Percentiles rank a stretch among this genome's conserved stretches.
These are phyloP conservation scores for Oxygymnocypris stewartii DNA, from an alignment of 2,113 vertebrate genomes.

Conservation along the genomic window DNA sequence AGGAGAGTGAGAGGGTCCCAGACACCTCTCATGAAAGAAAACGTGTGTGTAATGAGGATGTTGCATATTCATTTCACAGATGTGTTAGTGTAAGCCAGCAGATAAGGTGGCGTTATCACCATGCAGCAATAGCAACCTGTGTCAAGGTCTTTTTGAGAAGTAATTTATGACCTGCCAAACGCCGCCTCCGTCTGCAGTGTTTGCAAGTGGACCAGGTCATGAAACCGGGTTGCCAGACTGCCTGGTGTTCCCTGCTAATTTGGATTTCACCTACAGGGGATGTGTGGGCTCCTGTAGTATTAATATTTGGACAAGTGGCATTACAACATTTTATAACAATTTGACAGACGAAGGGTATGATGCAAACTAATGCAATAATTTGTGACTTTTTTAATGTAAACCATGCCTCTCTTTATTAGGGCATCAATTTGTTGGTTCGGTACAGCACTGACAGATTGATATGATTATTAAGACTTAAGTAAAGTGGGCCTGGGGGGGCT, in stretches of 20 bases:
- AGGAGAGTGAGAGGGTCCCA: neutral
- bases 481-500: neutral
- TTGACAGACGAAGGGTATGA: conserved; percentile 24
- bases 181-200: neutral
- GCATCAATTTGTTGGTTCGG: neutral
- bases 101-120: conserved; percentile 20
- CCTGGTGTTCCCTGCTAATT: conserved; percentile 41
- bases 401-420: neutral
- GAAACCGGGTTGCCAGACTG: conserved; percentile 17
- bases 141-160: conserved; percentile 41
- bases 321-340: conserved; percentile 10
- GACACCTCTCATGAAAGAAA: conserved; percentile 6
- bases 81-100: conserved; percentile 38
- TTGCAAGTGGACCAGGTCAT: conserved; percentile 17
- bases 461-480: neutral
- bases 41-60: conserved; percentile 25
- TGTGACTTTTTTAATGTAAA: neutral
- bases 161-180: conserved; percentile 35
- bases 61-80: conserved; percentile 39
- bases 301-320: conserved; percentile 23
- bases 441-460: neutral
- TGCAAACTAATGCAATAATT: conserved; percentile 30
- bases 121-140: conserved; percentile 22
- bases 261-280: conserved; percentile 27
- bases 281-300: conserved; percentile 13